phyloP scores from a whole-genome alignment of 2,797 vertebrate genomes.

The Denticeps clupeoides region DNA sequence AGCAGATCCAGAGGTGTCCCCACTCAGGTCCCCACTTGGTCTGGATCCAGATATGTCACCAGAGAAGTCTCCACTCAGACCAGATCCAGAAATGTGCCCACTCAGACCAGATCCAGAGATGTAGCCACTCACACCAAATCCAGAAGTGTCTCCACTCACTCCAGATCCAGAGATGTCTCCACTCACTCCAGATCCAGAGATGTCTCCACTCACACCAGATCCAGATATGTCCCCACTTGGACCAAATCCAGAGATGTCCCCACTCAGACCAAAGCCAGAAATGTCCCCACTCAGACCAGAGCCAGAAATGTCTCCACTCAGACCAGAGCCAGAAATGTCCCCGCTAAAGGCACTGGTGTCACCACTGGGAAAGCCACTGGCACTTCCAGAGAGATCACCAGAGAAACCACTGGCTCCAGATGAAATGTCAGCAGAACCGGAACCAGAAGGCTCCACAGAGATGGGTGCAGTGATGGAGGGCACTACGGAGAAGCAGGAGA shows the following conservation, averaged over 20 bases:
- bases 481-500: constrained; percentile 40
- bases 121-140: neutral
- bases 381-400: constrained; percentile 9
- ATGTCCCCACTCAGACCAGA: neutral
- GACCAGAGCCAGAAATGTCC: constrained; percentile 4
- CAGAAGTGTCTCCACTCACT: neutral
- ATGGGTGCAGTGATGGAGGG: constrained; percentile 52
- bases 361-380: constrained; percentile 6
- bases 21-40: constrained; percentile 13
- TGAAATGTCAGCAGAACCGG: constrained; percentile 14
- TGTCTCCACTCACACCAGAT: constrained; percentile 33
- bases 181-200: constrained; percentile 22
- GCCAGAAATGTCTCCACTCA: constrained; percentile 8
- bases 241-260: neutral
- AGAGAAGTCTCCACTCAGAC: constrained; percentile 22
- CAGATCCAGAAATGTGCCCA: constrained; percentile 40
- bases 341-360: constrained; percentile 12
- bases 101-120: constrained; percentile 22
- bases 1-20: constrained; percentile 37
- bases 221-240: neutral
- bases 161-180: neutral
- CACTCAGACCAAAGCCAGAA: neutral
- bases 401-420: constrained; percentile 12
- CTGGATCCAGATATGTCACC: constrained; percentile 20
- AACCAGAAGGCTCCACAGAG: constrained; percentile 29